Evolutionary conservation across 2,113 vertebrate species (phyloP), one percentile per base, ranked within the genome.

Genomic region (Cyprinodon tularosa): DNA sequence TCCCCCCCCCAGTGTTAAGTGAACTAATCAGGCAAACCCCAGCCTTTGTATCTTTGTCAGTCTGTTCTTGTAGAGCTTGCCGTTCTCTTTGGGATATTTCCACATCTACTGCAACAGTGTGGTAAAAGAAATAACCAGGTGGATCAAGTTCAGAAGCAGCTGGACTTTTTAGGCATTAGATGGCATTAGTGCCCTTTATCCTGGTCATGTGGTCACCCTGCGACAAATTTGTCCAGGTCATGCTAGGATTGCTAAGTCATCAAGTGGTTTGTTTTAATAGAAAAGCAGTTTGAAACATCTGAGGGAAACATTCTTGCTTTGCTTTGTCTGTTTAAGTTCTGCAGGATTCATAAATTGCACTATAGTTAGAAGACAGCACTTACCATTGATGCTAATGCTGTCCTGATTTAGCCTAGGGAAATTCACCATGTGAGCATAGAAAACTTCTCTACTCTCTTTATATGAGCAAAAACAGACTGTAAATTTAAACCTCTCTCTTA

Each of bases 101-200:
- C 68, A 83, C n/a, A 53, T 78, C n/a, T 42, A 29, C 29, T 29
- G 29, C 29, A 66, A 42, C 66, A 29, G 39, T 64, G 69, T 67
- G 53, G 36, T 63, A 57, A 73, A 67, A 65, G 65, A 87, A 42
- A 45, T 64, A 71, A 70, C 70, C 74, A 86, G 79, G 57, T 68
- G 68, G 57, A 39, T 45, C 60, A 74, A 67, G 72, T 67, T 72
- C 69, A 80, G 84, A 70, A 62, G 74, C 63, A 79, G 29, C 50
- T 82, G 63, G 37, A 71, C 68, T 62, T 86, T 76, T 66, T 44
- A 72, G 62, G 81, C 64, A 83, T 86, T 88, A 78, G 57, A 47
- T 76, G 71, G 82, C 68, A 88, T 90, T 90, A 84, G 82, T 80
- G 14, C 44, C 59, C 66, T 77, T 87, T 76, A 83, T 88, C 78